Percentiles rank a stretch among this genome's conserved stretches.
phyloP scores from a whole-genome alignment of 2,888 invertebrate genomes.

The Nysson spinosus region DNA sequence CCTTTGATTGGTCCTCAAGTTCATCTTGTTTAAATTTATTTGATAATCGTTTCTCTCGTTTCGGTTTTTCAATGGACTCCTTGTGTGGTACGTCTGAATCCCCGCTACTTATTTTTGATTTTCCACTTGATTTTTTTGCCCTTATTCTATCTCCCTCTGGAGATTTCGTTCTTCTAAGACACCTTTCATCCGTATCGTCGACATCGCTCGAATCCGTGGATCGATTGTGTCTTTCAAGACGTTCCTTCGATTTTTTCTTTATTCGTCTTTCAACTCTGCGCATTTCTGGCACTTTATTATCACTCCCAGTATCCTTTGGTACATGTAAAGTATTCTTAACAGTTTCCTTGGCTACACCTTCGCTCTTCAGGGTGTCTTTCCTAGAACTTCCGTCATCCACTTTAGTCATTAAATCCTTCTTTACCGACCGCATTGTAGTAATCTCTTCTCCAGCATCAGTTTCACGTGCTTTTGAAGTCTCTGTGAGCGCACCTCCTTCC shows the following conservation, averaged over 20 bases:
- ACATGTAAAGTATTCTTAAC: no score
- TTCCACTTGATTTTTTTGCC: conserved; percentile 37
- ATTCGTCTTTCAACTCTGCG: conserved; percentile 43
- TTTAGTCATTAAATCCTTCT: conserved; percentile 31
- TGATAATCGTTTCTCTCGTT: conserved; percentile 31
- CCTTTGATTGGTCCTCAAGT: conserved; percentile 11
- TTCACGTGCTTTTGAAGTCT: conserved; percentile 28
- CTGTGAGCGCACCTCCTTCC: not conserved
- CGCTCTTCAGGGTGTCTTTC: conserved; percentile 1
- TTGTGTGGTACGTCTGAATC: conserved; percentile 35
- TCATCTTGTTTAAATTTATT: conserved; percentile 37
- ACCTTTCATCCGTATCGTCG: conserved; percentile 47
- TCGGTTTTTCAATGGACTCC: conserved; percentile 17
- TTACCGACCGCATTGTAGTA: conserved; percentile 30
- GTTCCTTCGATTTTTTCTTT: conserved; percentile 57
- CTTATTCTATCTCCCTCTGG: conserved; percentile 52
- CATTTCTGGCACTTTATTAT: conserved; percentile 14
- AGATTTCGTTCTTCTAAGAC: conserved; percentile 53
- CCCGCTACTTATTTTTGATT: conserved; percentile 21
- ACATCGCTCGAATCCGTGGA: conserved; percentile 66
- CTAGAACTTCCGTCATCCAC: conserved; percentile 16
- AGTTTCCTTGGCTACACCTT: not conserved
- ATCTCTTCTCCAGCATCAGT: conserved; percentile 9
- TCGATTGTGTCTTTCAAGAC: conserved; percentile 48
- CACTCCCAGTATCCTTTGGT: conserved; percentile 23